Percentiles rank a stretch among this genome's conserved stretches.
phyloP scores from a whole-genome alignment of 2,113 vertebrate species.

The Cyprinodon tularosa region DNA sequence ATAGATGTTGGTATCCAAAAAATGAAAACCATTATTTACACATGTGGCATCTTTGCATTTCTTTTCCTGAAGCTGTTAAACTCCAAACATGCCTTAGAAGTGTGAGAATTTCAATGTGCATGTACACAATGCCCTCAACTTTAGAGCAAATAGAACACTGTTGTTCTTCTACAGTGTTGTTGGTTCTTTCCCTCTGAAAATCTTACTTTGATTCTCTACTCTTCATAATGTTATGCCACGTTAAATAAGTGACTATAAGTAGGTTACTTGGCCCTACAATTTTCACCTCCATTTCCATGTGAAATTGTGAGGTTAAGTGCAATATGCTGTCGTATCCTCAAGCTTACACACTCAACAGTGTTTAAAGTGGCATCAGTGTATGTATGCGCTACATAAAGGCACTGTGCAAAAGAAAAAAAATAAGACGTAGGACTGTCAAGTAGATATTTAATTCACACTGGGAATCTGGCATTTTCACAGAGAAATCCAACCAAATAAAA shows the following conservation, averaged over 20 bases:
- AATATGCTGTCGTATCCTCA: background rate
- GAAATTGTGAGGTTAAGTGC: background rate
- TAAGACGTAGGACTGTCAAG: background rate
- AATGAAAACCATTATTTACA: background rate
- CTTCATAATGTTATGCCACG: background rate
- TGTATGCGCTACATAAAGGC: background rate
- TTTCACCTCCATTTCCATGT: background rate
- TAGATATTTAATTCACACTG: background rate
- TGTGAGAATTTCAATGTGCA: no score
- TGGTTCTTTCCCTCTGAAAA: background rate
- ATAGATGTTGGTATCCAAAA: background rate
- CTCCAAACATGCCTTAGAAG: background rate
- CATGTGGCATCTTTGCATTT: background rate
- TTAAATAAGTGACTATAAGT: background rate
- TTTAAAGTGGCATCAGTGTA: background rate
- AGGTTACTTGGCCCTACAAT: background rate
- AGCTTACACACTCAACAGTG: background rate
- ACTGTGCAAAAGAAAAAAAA: background rate
- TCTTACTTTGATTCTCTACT: background rate
- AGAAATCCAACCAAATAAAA: background rate
- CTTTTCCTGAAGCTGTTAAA: no score
- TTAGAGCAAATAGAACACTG: background rate
- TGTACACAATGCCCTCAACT: no score
- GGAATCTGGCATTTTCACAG: background rate
- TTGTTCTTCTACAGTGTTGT: background rate